Percentiles rank a stretch among this genome's conserved stretches.
These are phyloP conservation scores for Neosalanx taihuensis DNA, from an alignment of 2,797 vertebrate species.

Conservation along the genomic window DNA sequence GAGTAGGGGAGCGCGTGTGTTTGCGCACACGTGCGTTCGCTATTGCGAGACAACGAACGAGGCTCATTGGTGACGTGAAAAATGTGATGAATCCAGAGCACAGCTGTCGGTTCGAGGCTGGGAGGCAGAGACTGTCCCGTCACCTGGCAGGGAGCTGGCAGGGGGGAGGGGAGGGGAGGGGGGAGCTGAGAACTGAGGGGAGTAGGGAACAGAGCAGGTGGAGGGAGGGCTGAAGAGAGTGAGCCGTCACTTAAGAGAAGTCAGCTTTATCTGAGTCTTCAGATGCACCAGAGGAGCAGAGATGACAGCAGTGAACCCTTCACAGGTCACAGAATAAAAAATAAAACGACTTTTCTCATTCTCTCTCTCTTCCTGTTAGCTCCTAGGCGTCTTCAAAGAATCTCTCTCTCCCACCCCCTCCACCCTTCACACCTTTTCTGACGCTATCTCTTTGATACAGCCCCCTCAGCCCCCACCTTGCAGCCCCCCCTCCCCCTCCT, in stretches of 20 bases:
- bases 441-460: no score
- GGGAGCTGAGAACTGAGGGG: constrained; percentile 17
- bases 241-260: constrained; percentile 23
- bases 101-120: constrained; percentile 80
- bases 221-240: constrained; percentile 17
- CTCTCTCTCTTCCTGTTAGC: constrained; percentile 17
- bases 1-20: constrained; percentile 16
- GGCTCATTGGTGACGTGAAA: constrained; percentile 55
- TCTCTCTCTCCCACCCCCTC: background rate
- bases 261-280: background rate
- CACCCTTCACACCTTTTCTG: no score
- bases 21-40: constrained; percentile 16
- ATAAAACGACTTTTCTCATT: background rate
- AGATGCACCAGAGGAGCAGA: constrained; percentile 17
- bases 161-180: constrained; percentile 28
- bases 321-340: background rate
- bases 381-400: background rate
- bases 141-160: constrained; percentile 27
- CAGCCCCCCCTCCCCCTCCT: no score
- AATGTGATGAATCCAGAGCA: constrained; percentile 77
- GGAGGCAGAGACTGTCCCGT: constrained; percentile 33
- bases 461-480: no score
- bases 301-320: constrained; percentile 39
- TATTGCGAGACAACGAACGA: background rate
- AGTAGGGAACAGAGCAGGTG: constrained; percentile 5